A percentile compares a stretch with the other conserved stretches of the same genome.
Conservation (phyloP, 2,113 vertebrate species). For the Piprites chloris region DNA sequence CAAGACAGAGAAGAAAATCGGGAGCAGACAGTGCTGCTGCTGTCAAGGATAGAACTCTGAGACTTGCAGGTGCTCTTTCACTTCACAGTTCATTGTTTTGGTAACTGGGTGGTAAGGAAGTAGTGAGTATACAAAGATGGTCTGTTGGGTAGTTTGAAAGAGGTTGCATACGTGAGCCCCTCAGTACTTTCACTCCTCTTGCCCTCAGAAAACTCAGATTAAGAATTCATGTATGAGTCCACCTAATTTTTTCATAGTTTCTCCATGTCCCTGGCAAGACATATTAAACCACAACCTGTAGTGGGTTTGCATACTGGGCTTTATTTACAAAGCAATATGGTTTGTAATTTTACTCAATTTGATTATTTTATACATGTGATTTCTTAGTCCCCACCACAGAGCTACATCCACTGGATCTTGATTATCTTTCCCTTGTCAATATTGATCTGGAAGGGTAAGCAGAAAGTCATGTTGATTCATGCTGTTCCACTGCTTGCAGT, state of each 20-base stretch:
- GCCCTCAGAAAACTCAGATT: neutral
- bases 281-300: neutral
- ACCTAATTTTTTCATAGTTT: neutral
- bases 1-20: neutral
- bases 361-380: neutral
- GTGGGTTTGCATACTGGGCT: neutral
- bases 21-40: neutral
- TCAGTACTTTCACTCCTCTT: neutral
- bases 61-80: neutral
- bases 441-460: neutral
- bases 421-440: neutral
- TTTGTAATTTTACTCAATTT: neutral
- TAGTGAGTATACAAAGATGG: neutral
- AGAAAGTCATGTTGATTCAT: neutral
- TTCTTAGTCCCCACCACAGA: neutral
- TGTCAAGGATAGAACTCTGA: neutral
- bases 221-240: neutral
- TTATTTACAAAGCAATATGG: neutral
- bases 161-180: neutral
- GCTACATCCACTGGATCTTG: neutral
- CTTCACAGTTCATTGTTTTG: neutral
- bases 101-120: neutral
- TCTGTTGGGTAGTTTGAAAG: neutral
- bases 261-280: neutral
- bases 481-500: neutral